Base-by-base conservation (phyloP, 2,113 vertebrate species). In the Lagopus muta region DNA sequence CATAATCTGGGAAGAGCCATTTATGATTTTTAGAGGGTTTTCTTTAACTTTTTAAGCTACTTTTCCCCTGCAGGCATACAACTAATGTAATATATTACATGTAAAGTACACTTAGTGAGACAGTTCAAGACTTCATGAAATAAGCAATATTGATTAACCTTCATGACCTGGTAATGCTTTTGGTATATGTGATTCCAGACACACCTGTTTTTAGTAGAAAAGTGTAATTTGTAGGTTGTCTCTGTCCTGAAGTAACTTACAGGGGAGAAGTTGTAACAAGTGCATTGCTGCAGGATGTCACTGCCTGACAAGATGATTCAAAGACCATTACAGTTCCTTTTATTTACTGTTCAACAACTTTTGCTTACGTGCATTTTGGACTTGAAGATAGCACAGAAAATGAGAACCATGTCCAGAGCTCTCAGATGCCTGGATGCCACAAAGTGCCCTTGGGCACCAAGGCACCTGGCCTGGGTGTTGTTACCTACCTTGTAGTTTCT, bases 131-230 rank as follows among this genome's bases (percentile, higher is more conserved):
- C 52, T 74, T 22, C 24, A 52, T 77, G 54, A 74, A 89, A 90
- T 74, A 40, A 61, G 60, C 61, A 65, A n/a, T 75, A 42, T 25
- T 75, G 83, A 92, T 96, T 94, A 91, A 86, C 57, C 61, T 88
- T 75, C 69, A 67, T 24, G 30, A 74, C 20, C 47, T 89, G 22
- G 12, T 64, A 32, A 60, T 17, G 43, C 36, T 92, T 83, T 88
- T 43, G 25, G 61, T 78, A 6, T 52, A 57, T 36, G 15, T 13
- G 6, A 64, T 50, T 64, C 60, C 47, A 64, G 34, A 24, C 28
- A 30, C 48, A 36, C 28, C 28, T 54, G 9, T 25, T 10, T 25
- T 50, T 24, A 38, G 75, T 52, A 42, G 36, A n/a, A 62, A 62
- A 61, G 32, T 36, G 32, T 32, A 32, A 75, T 45, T 25, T 34